Percentiles rank a stretch among this genome's conserved stretches.
Evolutionary conservation across 2,113 vertebrate species (phyloP).

Genomic region (Alexandromys fortis): DNA sequence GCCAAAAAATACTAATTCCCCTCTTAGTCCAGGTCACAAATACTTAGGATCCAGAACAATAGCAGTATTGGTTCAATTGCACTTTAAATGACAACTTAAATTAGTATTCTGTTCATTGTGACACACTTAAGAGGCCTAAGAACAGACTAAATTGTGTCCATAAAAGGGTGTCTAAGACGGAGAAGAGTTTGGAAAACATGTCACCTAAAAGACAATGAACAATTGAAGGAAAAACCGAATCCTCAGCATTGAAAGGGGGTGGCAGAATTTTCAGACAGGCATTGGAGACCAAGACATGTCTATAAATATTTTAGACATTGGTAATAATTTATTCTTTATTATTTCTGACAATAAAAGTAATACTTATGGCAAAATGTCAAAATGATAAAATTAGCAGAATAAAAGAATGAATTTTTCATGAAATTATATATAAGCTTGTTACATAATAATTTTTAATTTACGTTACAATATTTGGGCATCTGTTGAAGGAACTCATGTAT

Average conservation of each 20-base stretch:
- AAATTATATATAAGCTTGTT: neutral
- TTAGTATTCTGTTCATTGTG: slow-evolving; percentile 64
- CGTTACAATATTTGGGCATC: neutral
- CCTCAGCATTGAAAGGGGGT: slow-evolving; percentile 51
- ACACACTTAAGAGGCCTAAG: slow-evolving; percentile 61
- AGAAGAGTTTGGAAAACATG: slow-evolving; percentile 49
- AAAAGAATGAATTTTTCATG: neutral
- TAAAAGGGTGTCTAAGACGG: slow-evolving; percentile 44
- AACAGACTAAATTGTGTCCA: slow-evolving; percentile 40
- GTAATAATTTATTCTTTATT: slow-evolving; percentile 16
- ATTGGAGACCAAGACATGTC: slow-evolving; percentile 14
- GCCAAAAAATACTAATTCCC: slow-evolving; percentile 77
- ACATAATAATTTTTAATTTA: neutral
- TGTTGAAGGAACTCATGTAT: neutral
- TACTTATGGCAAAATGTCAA: neutral
- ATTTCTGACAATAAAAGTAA: slow-evolving; percentile 8
- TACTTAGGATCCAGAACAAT: slow-evolving; percentile 65
- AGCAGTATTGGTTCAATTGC: slow-evolving; percentile 59
- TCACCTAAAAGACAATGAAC: slow-evolving; percentile 60
- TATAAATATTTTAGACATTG: slow-evolving; percentile 39
- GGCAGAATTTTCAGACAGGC: neutral
- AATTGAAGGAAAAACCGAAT: slow-evolving; percentile 20
- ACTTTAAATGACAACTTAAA: slow-evolving; percentile 67
- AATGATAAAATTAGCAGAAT: neutral
- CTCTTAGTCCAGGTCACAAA: slow-evolving; percentile 47